These are phyloP conservation scores for Lycaon pictus DNA, from an alignment of 2,113 vertebrate species.

Conservation along the genomic window DNA sequence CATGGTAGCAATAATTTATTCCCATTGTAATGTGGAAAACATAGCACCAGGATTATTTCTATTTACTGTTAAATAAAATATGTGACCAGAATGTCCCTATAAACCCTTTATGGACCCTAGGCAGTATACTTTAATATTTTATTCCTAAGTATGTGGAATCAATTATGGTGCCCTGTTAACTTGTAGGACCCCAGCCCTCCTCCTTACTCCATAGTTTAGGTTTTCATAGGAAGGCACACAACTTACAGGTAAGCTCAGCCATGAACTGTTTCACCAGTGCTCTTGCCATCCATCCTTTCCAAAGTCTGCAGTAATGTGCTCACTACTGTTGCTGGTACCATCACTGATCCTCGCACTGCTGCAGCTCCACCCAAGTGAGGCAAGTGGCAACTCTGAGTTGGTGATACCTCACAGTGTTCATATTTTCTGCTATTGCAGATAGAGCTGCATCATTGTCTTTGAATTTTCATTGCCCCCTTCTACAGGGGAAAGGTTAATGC, in stretches of 20 bases:
- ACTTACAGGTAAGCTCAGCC: background rate
- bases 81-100: background rate
- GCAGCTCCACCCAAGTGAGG: background rate
- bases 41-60: background rate
- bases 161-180: background rate
- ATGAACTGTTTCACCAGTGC: background rate
- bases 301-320: background rate
- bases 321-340: background rate
- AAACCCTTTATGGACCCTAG: background rate
- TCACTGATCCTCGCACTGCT: fast-evolving
- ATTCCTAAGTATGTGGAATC: background rate
- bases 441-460: background rate
- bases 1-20: background rate
- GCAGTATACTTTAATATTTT: background rate
- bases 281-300: background rate
- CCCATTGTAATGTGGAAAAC: background rate
- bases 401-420: too few species aligned
- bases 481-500: background rate
- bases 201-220: background rate
- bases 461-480: background rate
- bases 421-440: background rate
- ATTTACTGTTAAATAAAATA: background rate
- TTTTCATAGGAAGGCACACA: background rate
- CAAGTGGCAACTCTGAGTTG: fast-evolving
- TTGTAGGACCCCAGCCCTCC: background rate